Evolutionary conservation across 2,888 invertebrate species (phyloP).

Genomic region (Trichopoda pennipes): DNA sequence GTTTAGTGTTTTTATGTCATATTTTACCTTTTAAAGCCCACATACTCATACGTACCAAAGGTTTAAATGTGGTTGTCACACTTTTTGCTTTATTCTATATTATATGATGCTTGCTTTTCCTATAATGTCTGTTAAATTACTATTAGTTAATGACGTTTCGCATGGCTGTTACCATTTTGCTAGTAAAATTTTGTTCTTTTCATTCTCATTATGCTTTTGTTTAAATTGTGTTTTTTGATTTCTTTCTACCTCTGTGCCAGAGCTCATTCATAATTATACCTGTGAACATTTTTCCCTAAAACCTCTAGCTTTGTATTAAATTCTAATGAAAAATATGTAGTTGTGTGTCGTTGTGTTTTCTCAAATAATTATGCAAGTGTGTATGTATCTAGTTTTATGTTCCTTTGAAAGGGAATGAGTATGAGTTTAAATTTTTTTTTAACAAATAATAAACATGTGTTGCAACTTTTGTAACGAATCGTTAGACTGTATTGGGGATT

Average conservation of each 20-base stretch:
- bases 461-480: conserved; percentile 45
- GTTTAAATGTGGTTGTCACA: conserved; percentile 36
- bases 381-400: not conserved
- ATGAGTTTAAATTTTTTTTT: conserved; percentile 38
- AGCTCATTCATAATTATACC: conserved; percentile 35
- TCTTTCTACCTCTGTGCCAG: not conserved
- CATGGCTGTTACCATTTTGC: conserved; percentile 5
- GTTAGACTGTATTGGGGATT: conserved; percentile 64
- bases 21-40: not conserved
- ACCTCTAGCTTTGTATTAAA: conserved; percentile 39
- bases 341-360: conserved; percentile 30
- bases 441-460: conserved; percentile 61
- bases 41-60: not conserved
- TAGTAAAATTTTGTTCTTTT: not conserved
- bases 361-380: not conserved
- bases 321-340: conserved; percentile 54
- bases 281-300: conserved; percentile 33
- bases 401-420: not conserved
- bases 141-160: conserved; percentile 25
- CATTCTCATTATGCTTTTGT: not conserved
- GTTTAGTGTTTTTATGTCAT: not conserved
- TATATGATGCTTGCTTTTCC: not conserved
- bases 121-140: conserved; percentile 17
- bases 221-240: conserved; percentile 34
- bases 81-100: conserved; percentile 27